A percentile compares a stretch with the other conserved stretches of the same genome.
Evolutionary conservation across 2,113 vertebrate genomes (phyloP).

Genomic region (Ranitomeya variabilis): DNA sequence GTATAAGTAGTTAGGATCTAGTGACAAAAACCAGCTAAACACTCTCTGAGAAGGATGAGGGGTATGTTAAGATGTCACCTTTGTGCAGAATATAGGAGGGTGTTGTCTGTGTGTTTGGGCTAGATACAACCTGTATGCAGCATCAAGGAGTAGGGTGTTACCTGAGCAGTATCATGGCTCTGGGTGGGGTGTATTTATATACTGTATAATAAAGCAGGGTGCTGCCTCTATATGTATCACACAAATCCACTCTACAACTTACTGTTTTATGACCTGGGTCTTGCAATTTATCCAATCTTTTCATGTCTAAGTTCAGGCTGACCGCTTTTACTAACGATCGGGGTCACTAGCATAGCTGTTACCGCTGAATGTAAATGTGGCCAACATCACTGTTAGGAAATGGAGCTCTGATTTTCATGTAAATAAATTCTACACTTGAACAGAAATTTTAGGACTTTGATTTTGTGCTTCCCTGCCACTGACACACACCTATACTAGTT

Average conservation of each 20-base stretch:
- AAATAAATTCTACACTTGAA: too few relatives aligned
- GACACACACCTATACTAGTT: too few relatives aligned
- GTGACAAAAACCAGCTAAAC: neutral
- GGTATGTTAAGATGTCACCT: neutral
- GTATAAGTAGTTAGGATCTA: neutral
- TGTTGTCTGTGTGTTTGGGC: conserved; percentile 26
- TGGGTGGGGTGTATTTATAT: conserved; percentile 45
- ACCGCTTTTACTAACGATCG: too few relatives aligned
- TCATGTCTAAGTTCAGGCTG: neutral
- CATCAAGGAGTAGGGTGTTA: conserved; percentile 37
- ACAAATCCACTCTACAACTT: neutral
- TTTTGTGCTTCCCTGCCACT: too few relatives aligned
- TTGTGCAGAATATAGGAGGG: conserved; percentile 10
- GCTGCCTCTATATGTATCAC: conserved; percentile 28
- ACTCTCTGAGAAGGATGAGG: neutral
- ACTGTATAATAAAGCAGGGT: conserved; percentile 41
- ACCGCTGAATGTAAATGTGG: too few relatives aligned
- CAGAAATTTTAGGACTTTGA: too few relatives aligned
- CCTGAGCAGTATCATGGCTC: conserved; percentile 18
- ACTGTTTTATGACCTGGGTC: neutral
- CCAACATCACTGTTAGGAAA: too few relatives aligned
- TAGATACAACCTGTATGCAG: conserved; percentile 31
- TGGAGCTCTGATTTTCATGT: too few relatives aligned
- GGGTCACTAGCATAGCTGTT: neutral
- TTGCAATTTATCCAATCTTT: neutral